Evolutionary conservation across 1,140 invertebrate genomes (phyloP).

Genomic region (Helicoverpa zea): DNA sequence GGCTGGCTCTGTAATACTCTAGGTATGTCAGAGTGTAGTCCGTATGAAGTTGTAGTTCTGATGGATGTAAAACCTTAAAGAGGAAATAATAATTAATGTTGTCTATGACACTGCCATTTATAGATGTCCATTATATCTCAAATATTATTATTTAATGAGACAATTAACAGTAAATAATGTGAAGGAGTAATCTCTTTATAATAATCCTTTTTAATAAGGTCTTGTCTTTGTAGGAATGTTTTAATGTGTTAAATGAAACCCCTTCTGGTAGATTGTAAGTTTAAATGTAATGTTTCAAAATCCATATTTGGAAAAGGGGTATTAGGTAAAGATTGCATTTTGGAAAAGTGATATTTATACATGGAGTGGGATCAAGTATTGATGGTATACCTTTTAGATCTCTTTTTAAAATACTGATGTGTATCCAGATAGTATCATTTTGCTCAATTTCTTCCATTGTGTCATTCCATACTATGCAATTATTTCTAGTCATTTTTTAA

Average conservation of each 20-base stretch:
- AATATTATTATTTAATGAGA: neutral
- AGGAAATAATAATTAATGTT: conserved; percentile 39
- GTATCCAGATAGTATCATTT: conserved; percentile 24
- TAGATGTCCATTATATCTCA: conserved; percentile 28
- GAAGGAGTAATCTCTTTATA: too few relatives aligned
- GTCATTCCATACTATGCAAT: conserved; percentile 46
- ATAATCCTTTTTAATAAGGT: too few relatives aligned
- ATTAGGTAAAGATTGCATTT: conserved; percentile 16
- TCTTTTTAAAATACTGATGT: conserved; percentile 40
- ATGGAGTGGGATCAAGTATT: conserved; percentile 41
- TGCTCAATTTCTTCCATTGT: conserved; percentile 59
- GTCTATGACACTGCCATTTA: conserved; percentile 60
- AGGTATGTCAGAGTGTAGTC: conserved; percentile 90
- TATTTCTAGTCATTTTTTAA: conserved; percentile 56
- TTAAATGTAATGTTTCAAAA: conserved; percentile 20
- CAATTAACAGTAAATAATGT: too few relatives aligned
- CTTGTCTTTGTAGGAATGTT: too few relatives aligned
- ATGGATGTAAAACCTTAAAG: conserved; percentile 80
- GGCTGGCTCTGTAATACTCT: conserved; percentile 91
- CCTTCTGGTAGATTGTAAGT: conserved; percentile 1
- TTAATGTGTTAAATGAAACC: too few relatives aligned
- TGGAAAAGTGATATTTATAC: conserved; percentile 47
- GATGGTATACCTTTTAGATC: conserved; percentile 40
- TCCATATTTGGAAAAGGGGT: conserved; percentile 33
- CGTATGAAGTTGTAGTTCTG: conserved; percentile 88